Base-by-base conservation (phyloP, 2,888 invertebrate species). In the Schizotus pectinicornis region DNA sequence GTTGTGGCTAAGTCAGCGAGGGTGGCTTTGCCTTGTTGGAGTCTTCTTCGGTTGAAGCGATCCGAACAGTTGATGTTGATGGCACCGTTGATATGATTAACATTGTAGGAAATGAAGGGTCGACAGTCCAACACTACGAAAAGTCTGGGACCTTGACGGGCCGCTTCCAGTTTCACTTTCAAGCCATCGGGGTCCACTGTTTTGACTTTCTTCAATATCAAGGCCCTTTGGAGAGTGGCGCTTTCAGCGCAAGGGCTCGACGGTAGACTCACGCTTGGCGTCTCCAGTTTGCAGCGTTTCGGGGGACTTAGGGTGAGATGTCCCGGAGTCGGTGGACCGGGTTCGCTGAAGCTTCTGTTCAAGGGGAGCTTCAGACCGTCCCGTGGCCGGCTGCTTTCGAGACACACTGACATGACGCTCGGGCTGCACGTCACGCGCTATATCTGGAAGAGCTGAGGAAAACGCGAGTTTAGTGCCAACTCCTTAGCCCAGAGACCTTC, bases 41-140 rank as follows among this genome's bases (percentile, higher is more conserved):
- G 78, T 30, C 89, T 79, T 63, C 86, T 81, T 56, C 88, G 81
- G 74, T 87, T 88, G 75, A 88, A 86, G 42, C 88, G 81, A 74
- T 89, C 89, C 33, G 87, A 84, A 73, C 89, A 89, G 76, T 88
- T 88, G 61, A 90, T 84, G 77, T 90, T 90, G 70, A 88, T 84
- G 14, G 88, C 86, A 35, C 88, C 88, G 55, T 82, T 80, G 62
- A 90, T 85, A 77, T 90, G 90, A 73, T 85, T 85, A 63, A 85
- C 82, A 75, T 89, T 89, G 80, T 86, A 89, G 56, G 86, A 84
- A 64, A 89, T 84, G 76, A 89, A 89, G 1, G 89, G 85, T 41
- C 89, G 82, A 74, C 88, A 87, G 74, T 89, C 89, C 48, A 89
- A 75, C 6, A 88, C 74, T 9, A 88, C 79, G 67, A 81, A 81